Conservation (phyloP, 2,888 invertebrate genomes). For the Drosophila histrio region DNA sequence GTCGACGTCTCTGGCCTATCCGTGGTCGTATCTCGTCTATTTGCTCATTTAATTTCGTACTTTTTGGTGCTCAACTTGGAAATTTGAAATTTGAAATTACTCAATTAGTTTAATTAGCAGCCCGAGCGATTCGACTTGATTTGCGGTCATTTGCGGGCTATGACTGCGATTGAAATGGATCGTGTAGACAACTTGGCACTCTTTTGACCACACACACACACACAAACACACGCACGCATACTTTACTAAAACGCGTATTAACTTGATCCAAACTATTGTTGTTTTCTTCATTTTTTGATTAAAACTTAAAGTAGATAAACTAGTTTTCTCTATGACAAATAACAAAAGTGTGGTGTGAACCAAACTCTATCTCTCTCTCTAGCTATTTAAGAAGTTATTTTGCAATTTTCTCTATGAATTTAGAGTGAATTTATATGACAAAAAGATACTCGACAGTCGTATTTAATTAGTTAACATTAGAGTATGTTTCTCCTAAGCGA, state of each 20-base stretch:
- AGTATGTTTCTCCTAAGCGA: too few relatives aligned
- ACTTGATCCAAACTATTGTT: conserved; percentile 10
- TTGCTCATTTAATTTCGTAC: conserved; percentile 72
- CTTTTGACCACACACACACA: not conserved
- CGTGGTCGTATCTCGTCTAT: conserved; percentile 49
- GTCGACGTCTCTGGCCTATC: conserved; percentile 15
- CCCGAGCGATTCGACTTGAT: conserved; percentile 59
- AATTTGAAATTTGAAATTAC: conserved; percentile 79
- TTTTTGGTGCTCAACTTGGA: conserved; percentile 56
- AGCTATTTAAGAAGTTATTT: not conserved
- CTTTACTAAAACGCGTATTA: not conserved
- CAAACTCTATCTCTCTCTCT: not conserved
- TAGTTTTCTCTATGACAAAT: conserved; percentile 35
- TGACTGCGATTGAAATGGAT: conserved; percentile 56
- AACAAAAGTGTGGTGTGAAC: conserved; percentile 4
- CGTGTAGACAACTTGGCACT: conserved; percentile 37
- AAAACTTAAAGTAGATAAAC: conserved; percentile 23
- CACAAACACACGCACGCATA: not conserved
- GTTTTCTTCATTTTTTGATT: not conserved
- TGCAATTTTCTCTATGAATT: not conserved
- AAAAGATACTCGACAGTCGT: not conserved
- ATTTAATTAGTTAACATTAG: too few relatives aligned
- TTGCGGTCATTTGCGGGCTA: conserved; percentile 50
- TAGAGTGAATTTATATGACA: not conserved
- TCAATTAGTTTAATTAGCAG: conserved; percentile 83